These are phyloP conservation scores for Perca schrenkii DNA, from an alignment of 2,113 vertebrate genomes.

Conservation along the genomic window DNA sequence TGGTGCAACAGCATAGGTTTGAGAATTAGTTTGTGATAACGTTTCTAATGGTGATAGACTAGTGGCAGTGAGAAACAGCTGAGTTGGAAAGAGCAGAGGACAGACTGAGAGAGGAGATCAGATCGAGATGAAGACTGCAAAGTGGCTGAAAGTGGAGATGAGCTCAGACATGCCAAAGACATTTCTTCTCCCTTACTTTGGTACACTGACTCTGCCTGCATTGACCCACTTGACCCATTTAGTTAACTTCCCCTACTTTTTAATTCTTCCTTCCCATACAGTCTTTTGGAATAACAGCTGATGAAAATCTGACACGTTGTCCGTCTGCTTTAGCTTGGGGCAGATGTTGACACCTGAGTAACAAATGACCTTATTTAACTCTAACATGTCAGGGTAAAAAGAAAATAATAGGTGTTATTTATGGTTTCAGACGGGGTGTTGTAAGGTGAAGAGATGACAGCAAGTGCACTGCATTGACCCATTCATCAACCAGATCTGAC, in stretches of 20 bases:
- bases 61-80: constrained; percentile 63
- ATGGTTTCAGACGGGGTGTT: constrained; percentile 41
- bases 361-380: neutral
- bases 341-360: neutral
- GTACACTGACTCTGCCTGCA: constrained; percentile 55
- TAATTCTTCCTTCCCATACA: neutral
- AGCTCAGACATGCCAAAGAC: constrained; percentile 80
- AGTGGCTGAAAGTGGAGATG: constrained; percentile 86
- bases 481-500: constrained; percentile 62
- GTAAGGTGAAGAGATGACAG: constrained; percentile 58
- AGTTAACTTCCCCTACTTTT: constrained; percentile 40
- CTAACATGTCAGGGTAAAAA: neutral
- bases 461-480: constrained; percentile 25
- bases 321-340: neutral
- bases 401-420: constrained; percentile 14
- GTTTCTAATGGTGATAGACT: constrained; percentile 18
- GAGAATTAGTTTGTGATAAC: neutral
- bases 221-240: constrained; percentile 66
- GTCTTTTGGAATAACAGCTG: constrained; percentile 4
- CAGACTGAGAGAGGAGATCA: constrained; percentile 63
- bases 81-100: constrained; percentile 66
- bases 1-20: neutral
- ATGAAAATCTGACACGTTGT: neutral
- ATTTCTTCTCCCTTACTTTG: constrained; percentile 76
- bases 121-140: constrained; percentile 80